Conservation (phyloP, 2,113 vertebrate genomes). For the Ptilonorhynchus violaceus region DNA sequence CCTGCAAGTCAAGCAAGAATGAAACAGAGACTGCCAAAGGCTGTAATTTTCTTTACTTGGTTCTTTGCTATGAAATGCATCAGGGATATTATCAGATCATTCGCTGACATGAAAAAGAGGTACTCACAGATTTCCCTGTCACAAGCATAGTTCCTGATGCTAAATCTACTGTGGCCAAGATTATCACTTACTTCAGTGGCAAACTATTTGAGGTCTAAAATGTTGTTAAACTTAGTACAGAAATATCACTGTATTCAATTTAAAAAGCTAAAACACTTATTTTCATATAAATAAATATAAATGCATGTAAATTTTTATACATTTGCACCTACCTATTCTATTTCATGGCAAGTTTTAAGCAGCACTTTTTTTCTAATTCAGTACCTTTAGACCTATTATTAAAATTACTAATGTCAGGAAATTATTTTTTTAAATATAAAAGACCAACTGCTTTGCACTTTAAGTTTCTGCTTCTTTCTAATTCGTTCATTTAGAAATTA, state of each 20-base stretch:
- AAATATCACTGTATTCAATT: background rate
- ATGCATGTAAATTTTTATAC: background rate
- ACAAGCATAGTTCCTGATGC: background rate
- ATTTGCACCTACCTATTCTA: background rate
- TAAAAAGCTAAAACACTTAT: background rate
- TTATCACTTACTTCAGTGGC: background rate
- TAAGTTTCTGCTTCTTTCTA: background rate
- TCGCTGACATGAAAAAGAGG: background rate
- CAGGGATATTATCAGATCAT: background rate
- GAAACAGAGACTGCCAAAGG: conserved; percentile 7
- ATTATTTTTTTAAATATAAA: background rate
- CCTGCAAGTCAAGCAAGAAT: conserved; percentile 30
- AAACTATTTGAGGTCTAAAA: background rate
- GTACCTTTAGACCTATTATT: background rate
- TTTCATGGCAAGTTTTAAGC: background rate
- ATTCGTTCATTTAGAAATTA: background rate
- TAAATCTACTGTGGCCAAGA: background rate
- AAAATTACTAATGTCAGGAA: background rate
- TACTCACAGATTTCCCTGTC: background rate
- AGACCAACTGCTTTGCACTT: fast-evolving
- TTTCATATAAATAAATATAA: background rate
- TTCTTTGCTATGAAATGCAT: background rate
- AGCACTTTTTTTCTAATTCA: background rate
- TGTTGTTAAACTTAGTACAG: background rate
- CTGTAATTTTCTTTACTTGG: background rate